Evolutionary conservation across 2,888 invertebrate genomes (phyloP), one percentile per base, ranked within the genome.

Genomic region (Acheta domesticus): DNA sequence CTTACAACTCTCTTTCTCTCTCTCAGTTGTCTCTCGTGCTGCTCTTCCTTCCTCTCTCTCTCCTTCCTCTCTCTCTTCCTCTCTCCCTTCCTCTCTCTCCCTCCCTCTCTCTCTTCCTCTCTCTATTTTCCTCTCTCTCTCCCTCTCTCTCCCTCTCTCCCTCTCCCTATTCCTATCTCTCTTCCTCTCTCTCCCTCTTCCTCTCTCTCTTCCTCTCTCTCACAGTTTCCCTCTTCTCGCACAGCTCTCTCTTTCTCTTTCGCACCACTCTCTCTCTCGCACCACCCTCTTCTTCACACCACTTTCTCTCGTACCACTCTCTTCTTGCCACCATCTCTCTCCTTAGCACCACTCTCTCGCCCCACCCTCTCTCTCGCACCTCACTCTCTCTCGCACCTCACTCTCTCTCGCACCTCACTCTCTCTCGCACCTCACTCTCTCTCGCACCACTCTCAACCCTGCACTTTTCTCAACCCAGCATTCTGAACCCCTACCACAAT

Each of bases 161-260:
- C 74, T 74, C 21, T 21, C 20, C 2, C 21, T 12, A 1, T n/a
- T 19, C 1, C 74, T 74, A 12, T n/a, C 12, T 74, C 74, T 19
- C 79, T 48, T 76, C n/a, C 16, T 76, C 48, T 74, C n/a, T 20
- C 20, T 77, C 80, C 20, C 49, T 76, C 79, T 76, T 79, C 73
- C 74, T n/a, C 76, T 78, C 74, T 49, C 78, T 81, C 75, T 73
- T 76, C 78, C 80, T 81, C 79, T 80, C 80, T 80, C 80, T 82
- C 81, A 78, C 82, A 80, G 82, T 83, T 83, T 83, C 82, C 83
- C 82, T 83, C 82, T 82, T 82, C 82, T 81, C 80, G 74, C 79
- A 82, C 82, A 82, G 82, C 82, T 83, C 83, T 83, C 82, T 82
- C 83, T 83, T 82, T 82, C 83, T 82, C 77, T 78, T 75, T 75